Evolutionary conservation across 2,113 vertebrate genomes (phyloP).

Genomic region (Laterallus jamaicensis): DNA sequence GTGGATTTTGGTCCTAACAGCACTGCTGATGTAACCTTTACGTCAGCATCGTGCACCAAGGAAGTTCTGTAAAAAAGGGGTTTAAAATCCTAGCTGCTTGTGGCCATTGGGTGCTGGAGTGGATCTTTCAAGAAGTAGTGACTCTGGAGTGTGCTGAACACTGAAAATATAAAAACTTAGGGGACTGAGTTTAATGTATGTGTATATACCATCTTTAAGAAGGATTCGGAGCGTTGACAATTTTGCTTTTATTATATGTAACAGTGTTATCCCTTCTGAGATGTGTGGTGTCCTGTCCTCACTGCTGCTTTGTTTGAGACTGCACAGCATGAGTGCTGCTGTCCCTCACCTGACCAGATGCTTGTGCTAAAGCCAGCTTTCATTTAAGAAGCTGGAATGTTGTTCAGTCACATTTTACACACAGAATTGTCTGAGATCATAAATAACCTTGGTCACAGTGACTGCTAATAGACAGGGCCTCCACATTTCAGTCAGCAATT

Average conservation of each 20-base stretch:
- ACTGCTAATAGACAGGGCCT: background rate
- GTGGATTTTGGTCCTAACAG: background rate
- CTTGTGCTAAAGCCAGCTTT: background rate
- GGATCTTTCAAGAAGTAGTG: background rate
- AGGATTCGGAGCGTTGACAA: background rate
- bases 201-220: background rate
- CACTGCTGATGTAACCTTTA: background rate
- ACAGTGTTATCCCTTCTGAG: background rate
- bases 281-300: fast-evolving
- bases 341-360: background rate
- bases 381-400: background rate
- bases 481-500: fast-evolving
- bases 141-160: background rate
- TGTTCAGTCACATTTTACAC: background rate
- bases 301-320: background rate
- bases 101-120: background rate
- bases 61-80: background rate
- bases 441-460: fast-evolving
- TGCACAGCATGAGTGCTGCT: fast-evolving
- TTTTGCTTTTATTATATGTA: fast-evolving
- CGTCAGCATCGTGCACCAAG: background rate
- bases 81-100: background rate
- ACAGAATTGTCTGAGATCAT: fast-evolving
- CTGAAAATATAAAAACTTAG: fast-evolving
- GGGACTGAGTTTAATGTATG: background rate